Conservation (phyloP, 2,797 vertebrate species). For the Petrocephalus schoutedeni region DNA sequence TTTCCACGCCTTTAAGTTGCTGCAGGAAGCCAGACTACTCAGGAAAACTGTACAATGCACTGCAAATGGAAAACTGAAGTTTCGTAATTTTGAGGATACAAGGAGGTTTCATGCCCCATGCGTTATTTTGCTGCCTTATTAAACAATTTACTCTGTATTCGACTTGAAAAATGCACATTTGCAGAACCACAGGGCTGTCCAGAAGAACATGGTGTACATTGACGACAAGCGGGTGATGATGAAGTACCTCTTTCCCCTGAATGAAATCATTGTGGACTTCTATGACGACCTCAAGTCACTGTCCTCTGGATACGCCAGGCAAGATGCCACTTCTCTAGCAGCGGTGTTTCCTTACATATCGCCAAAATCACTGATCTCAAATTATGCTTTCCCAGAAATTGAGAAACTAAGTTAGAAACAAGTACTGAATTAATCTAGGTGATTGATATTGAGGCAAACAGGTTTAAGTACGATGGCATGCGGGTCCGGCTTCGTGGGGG, state of each 20-base stretch:
- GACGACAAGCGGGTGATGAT: conserved; percentile 88
- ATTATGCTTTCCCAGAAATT: not conserved
- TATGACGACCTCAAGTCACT: conserved; percentile 89
- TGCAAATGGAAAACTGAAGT: not conserved
- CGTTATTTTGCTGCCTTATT: not conserved
- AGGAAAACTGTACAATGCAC: not conserved
- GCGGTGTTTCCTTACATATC: not conserved
- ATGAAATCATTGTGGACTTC: conserved; percentile 95
- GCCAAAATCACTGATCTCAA: not conserved
- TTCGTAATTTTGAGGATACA: too few species aligned
- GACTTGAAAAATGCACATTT: not conserved
- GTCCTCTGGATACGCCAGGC: conserved; percentile 97
- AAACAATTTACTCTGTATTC: not conserved
- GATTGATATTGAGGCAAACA: not conserved
- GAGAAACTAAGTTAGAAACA: not conserved
- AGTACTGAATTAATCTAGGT: not conserved
- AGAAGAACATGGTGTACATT: conserved; percentile 88
- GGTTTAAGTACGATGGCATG: not conserved
- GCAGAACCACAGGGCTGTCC: conserved; percentile 79
- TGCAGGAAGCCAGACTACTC: not conserved
- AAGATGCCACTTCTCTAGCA: conserved; percentile 29
- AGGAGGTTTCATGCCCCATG: not conserved
- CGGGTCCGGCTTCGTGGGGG: too few species aligned
- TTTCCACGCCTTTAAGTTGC: not conserved
- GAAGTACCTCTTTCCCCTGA: conserved; percentile 88